phyloP scores from a whole-genome alignment of 1,140 invertebrate species.

The Saccostrea echinata region DNA sequence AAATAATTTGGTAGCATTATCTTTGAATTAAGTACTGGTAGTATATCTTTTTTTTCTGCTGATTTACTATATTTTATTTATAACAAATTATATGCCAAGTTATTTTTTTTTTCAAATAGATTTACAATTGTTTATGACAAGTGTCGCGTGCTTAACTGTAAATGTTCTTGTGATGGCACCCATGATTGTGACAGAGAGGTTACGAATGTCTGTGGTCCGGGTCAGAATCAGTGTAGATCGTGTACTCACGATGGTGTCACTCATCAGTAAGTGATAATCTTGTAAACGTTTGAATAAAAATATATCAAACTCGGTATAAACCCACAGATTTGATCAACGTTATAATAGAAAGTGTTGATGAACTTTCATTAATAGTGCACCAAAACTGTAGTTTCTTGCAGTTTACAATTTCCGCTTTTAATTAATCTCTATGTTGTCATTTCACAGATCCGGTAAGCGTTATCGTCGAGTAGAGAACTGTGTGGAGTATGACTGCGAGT shows the following conservation, averaged over 20 bases:
- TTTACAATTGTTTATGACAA: constrained; percentile 48
- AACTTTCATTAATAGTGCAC: too few species aligned
- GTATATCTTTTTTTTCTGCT: background rate
- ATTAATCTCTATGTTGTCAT: background rate
- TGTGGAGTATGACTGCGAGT: constrained; percentile 60
- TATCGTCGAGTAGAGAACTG: constrained; percentile 45
- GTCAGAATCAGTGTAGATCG: background rate
- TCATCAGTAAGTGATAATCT: background rate
- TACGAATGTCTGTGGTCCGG: background rate
- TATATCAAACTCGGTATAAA: too few species aligned
- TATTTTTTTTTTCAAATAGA: constrained; percentile 41
- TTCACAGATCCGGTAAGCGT: background rate
- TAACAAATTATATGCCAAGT: background rate
- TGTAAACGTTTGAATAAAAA: too few species aligned
- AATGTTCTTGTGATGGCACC: constrained; percentile 46
- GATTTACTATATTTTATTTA: too few species aligned
- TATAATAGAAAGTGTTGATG: too few species aligned
- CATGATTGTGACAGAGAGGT: constrained; percentile 45
- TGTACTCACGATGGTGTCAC: background rate
- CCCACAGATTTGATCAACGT: too few species aligned
- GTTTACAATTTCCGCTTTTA: background rate
- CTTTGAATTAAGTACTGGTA: too few species aligned
- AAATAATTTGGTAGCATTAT: background rate
- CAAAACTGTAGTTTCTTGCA: background rate
- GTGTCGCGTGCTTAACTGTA: constrained; percentile 51